Evolutionary conservation across 2,113 vertebrate species (phyloP).

Genomic region (Osmerus mordax): DNA sequence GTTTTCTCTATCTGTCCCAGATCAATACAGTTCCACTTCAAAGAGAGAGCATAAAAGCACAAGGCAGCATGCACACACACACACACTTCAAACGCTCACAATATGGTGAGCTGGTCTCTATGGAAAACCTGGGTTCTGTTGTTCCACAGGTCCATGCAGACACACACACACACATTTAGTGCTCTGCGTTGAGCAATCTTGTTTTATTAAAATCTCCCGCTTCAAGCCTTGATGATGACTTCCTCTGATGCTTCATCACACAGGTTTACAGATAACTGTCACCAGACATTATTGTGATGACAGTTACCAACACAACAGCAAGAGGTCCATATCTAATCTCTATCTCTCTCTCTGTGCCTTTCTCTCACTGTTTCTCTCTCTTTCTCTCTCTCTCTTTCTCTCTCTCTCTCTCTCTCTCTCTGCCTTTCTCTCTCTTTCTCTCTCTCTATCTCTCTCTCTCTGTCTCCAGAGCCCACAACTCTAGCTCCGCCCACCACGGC

Average conservation of each 20-base stretch:
- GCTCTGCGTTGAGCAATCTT: not conserved
- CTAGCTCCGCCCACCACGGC: not conserved
- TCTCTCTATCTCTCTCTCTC: not conserved
- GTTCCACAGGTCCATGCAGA: not conserved
- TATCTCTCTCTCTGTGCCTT: no score
- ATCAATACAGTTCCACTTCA: constrained; percentile 22
- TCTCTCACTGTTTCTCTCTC: no score
- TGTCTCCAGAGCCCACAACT: constrained; percentile 7
- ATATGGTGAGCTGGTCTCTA: no score
- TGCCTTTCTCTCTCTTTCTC: not conserved
- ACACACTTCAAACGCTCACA: not conserved
- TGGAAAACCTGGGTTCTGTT: no score
- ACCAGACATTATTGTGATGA: not conserved
- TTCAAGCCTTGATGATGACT: not conserved
- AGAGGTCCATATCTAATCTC: no score
- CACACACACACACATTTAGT: not conserved
- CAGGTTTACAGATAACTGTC: not conserved
- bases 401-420: no score
- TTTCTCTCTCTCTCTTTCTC: no score
- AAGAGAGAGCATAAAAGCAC: constrained; percentile 14
- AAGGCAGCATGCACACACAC: not conserved
- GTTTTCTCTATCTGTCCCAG: not conserved
- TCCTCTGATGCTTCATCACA: not conserved
- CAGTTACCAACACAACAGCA: not conserved
- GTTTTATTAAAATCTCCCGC: not conserved